Evolutionary conservation across 1,140 invertebrate genomes (phyloP), one percentile per base, ranked within the genome.

Genomic region (Calliopsis andreniformis): DNA sequence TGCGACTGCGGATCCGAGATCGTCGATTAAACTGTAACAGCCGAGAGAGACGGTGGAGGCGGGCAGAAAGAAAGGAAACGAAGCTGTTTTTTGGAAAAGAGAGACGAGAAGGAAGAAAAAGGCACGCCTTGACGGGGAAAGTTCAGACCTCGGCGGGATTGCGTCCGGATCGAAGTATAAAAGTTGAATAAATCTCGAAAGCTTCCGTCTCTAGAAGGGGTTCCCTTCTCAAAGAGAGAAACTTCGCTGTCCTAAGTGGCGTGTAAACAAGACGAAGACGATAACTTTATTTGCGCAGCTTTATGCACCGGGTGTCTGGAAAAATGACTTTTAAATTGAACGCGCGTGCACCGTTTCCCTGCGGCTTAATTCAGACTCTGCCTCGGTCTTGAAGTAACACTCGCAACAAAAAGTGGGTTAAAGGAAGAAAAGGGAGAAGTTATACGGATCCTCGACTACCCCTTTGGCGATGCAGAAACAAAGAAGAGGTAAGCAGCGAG

Each of bases 351-450:
- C n/a, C n/a, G 45, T 47, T 47, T 47, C 47, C 47, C 6, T 30
- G 62, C 16, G 64, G 55, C 64, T 73, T 62, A 67, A 66, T 53
- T 79, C 61, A 6, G n/a, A 3, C 20, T 25, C 53, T 18, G 49
- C 53, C 64, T n/a, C 20, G 25, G 39, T 56, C 20, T 18, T 25
- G 10, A 14, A 18, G 18, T 42, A 49, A 66, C 62, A 39, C 42
- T 79, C 72, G 79, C 35, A 47, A 47, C 43, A 63, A 68, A 78
- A 80, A 81, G 55, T 81, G 56, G 80, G 80, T 81, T 67, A 78
- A 81, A 77, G 49, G 53, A 18, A 62, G 1, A 35, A 18, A 64
- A 14, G 20, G 20, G 35, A 30, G 14, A 18, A 5, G 7, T 16
- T 42, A n/a, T 30, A 39, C 3, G 16, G 18, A 58, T 14, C 7